Evolutionary conservation across 2,113 vertebrate species (phyloP), one percentile per base, ranked within the genome.

Genomic region (Pituophis catenifer): DNA sequence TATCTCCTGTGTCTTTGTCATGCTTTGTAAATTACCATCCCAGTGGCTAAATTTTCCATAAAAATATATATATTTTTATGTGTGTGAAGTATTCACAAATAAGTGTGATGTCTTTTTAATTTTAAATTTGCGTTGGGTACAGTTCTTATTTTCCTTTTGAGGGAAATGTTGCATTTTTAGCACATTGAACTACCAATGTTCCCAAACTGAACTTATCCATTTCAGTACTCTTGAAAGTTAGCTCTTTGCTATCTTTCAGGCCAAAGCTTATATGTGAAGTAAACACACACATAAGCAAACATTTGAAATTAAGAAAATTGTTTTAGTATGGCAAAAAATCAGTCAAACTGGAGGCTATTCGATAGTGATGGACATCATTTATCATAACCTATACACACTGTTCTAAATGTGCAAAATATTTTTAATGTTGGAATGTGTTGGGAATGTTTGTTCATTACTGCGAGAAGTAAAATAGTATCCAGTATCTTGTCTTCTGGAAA

Each of bases 401-500:
- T 87, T 93, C 38, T 0, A 0, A 23, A 95, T 86, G 62, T 57
- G 50, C 12, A 33, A 12, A 50, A 70, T 88, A 91, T 86, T 5
- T 94, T 50, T 94, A 7, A 38, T 33, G 0, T 0, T 53, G 65
- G 89, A 95, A 93, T 0, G 1, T 3, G 58, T 95, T 93, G 48
- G 91, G 8, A 91, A 29, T 57, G 93, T 50, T 65, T 93, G 11
- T n/a, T n/a, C 94, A 86, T 88, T 89, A 86, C 48, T 15, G 58
- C 70, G 15, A 12, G n/a, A 17, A 90, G 57, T 44, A 44, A 87
- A 93, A 90, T 53, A 53, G 70, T 86, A 86, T 90, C 44, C 70
- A 86, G 55, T 23, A 65, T 95, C 90, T 70, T 93, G 75, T 91
- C 92, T 91, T 91, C 58, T 92, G 89, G 93, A 91, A 0, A 0